These are phyloP conservation scores for Sinocyclocheilus grahami DNA, from an alignment of 2,113 vertebrate species.

Conservation along the genomic window DNA sequence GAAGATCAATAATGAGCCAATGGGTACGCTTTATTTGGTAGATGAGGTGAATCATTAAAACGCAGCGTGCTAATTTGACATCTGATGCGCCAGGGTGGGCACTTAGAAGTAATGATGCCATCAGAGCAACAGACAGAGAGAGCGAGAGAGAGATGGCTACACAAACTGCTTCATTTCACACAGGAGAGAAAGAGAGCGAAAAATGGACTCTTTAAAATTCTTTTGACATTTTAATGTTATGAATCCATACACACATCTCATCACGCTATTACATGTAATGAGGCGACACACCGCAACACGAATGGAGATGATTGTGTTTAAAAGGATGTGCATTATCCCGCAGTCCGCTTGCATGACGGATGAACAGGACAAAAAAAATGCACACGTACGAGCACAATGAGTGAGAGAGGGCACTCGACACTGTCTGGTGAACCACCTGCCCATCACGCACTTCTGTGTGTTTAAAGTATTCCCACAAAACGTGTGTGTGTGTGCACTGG, in stretches of 20 bases:
- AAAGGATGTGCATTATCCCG: conserved; percentile 41
- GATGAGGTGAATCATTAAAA: conserved; percentile 61
- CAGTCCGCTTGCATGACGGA: background rate
- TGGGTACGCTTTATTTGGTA: conserved; percentile 56
- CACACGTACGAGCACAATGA: background rate
- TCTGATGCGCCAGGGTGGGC: conserved; percentile 46
- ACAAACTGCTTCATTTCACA: conserved; percentile 38
- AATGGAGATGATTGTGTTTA: conserved; percentile 45
- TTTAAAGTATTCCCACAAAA: conserved; percentile 32
- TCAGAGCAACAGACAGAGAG: conserved; percentile 50
- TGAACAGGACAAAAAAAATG: conserved; percentile 3
- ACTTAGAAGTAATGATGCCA: conserved; percentile 60
- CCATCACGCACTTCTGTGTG: background rate
- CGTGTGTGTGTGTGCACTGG: background rate
- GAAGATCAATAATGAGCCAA: conserved; percentile 61
- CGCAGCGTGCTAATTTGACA: conserved; percentile 59
- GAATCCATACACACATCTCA: conserved; percentile 46
- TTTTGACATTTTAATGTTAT: conserved; percentile 45
- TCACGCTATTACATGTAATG: conserved; percentile 50
- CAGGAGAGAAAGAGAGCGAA: background rate
- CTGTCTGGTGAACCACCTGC: conserved; percentile 12
- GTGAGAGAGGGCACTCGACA: background rate
- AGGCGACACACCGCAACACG: conserved; percentile 34
- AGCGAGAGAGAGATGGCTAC: conserved; percentile 36
- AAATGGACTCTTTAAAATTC: conserved; percentile 40